Percentiles rank a stretch among this genome's conserved stretches.
Conservation (phyloP, 1,140 invertebrate genomes). For the Portunus trituberculatus region DNA sequence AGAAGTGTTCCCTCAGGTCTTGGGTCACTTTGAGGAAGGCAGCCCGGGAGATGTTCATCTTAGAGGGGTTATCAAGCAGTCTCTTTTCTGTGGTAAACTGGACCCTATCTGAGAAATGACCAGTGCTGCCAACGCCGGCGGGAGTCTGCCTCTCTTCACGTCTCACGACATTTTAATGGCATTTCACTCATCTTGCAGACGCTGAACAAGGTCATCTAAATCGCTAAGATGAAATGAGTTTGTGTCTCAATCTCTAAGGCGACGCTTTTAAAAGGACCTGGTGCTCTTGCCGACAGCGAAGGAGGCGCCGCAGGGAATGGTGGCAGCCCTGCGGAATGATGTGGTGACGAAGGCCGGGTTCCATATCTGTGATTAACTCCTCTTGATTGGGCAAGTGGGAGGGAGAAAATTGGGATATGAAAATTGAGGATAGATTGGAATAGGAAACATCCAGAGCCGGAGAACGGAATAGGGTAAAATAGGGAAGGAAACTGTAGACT, state of each 20-base stretch:
- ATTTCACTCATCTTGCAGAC: background rate
- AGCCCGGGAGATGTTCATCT: background rate
- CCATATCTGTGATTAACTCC: constrained; percentile 75
- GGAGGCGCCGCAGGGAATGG: background rate
- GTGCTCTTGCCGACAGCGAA: background rate
- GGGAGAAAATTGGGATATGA: constrained; percentile 73
- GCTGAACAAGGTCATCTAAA: background rate
- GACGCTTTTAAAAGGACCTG: background rate
- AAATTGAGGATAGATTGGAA: constrained; percentile 69
- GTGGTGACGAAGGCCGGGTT: constrained; percentile 53
- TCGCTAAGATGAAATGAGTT: background rate
- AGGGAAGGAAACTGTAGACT: background rate
- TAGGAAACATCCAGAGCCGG: constrained; percentile 34
- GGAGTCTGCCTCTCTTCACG: background rate
- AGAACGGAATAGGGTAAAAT: background rate
- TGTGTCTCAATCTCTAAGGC: background rate
- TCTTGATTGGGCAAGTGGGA: constrained; percentile 70
- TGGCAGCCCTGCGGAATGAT: constrained; percentile 55
- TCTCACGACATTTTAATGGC: background rate
- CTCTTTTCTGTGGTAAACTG: constrained; percentile 75
- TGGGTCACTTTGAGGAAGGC: background rate
- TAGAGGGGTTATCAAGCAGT: constrained; percentile 69
- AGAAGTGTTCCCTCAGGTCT: background rate
- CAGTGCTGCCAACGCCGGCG: constrained; percentile 64
- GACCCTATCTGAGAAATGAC: constrained; percentile 76